Base-by-base conservation (phyloP, 1,140 invertebrate genomes). In the Trichonephila clavipes region DNA sequence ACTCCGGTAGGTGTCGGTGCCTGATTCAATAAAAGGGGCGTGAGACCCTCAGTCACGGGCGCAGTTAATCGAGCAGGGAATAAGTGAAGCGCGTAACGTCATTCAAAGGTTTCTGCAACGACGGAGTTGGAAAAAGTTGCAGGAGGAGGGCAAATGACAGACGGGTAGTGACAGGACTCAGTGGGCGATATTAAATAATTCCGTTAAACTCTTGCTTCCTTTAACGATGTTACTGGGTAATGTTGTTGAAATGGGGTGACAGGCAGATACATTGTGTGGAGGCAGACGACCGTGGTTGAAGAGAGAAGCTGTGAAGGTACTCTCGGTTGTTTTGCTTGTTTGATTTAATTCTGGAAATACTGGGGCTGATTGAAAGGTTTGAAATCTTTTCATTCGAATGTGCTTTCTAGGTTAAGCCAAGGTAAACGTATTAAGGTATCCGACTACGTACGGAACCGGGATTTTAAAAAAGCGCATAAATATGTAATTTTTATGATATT, bases 21-120 rank as follows among this genome's bases (percentile, higher is more conserved):
- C 28, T 66, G 62, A 72, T 88, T 72, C 34, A 72, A 51, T 64
- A 87, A 87, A 28, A 66, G 62, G 28, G 19, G 61, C 58, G 19
- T 21, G 44, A 28, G 19, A 21, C 18, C 85, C 21, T 61, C 61
- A 40, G 59, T 62, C 85, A 40, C 85, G 28, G 58, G 59, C 61
- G 58, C 58, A 51, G 58, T 87, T 62, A 64, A 62, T 34, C 28
- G 85, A 3, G 61, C 44, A 28, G 85, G 61, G 85, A 64, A 64
- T 19, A 51, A 88, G 62, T 51, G 87, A 88, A 51, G 58, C 87
- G 40, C 61, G 64, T 88, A 69, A 88, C 64, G 87, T 88, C 87
- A 62, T 88, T 88, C 72, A 77, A 18, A 77, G 72, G 72, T 77
- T 77, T 77, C 72, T 77, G 44, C 44, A 58, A 59, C 21, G 24